These are phyloP conservation scores for Fundulus diaphanus DNA, from an alignment of 2,797 vertebrate species.

Conservation along the genomic window DNA sequence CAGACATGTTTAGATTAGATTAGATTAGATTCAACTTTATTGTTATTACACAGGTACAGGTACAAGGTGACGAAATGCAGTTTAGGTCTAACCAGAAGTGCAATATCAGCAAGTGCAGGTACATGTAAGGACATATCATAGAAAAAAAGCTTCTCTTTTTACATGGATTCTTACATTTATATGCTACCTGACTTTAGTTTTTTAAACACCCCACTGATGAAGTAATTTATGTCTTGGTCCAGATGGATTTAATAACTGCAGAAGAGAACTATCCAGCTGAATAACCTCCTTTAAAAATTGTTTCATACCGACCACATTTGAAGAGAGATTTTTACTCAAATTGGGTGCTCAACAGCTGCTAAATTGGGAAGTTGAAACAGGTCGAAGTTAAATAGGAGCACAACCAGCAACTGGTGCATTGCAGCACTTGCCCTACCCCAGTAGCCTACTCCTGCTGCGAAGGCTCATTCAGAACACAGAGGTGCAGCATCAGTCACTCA, in stretches of 20 bases:
- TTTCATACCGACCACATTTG: background rate
- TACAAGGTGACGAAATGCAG: too few species aligned
- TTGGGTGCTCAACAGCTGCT: background rate
- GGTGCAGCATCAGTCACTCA: constrained; percentile 71
- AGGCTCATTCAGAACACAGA: constrained; percentile 70
- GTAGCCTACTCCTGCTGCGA: constrained; percentile 65
- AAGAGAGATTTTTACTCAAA: background rate
- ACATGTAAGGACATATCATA: too few species aligned
- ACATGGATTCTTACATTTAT: background rate
- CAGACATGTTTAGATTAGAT: background rate
- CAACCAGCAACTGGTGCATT: constrained; percentile 78
- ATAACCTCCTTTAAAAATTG: background rate
- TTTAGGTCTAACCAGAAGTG: too few species aligned
- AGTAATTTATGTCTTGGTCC: background rate
- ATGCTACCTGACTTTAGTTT: background rate
- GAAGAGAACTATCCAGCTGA: too few species aligned
- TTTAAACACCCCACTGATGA: background rate
- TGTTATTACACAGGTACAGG: too few species aligned
- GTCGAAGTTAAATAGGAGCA: constrained; percentile 36
- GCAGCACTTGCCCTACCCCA: constrained; percentile 73
- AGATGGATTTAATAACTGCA: background rate
- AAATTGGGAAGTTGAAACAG: too few species aligned
- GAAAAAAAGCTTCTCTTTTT: background rate
- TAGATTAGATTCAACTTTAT: too few species aligned
- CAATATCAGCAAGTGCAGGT: too few species aligned